Evolutionary conservation across 2,113 vertebrate species (phyloP), one percentile per base, ranked within the genome.

Genomic region (Pycnonotus jocosus): DNA sequence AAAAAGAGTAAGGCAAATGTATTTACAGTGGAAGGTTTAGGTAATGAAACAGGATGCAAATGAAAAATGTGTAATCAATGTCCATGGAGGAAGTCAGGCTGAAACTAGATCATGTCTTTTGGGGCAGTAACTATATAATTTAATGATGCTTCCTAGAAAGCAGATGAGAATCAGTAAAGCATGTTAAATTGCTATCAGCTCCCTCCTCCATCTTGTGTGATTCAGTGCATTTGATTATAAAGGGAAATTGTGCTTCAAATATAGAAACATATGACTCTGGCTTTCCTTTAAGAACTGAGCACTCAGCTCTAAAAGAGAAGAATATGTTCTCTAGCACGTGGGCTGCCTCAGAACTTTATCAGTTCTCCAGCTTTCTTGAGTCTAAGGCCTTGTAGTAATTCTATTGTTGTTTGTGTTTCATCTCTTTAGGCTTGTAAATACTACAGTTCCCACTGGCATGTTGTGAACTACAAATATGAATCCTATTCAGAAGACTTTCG

Each of bases 381-480:
- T 60, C 37, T 50, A 10, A 71, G 35, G 7, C 44, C 42, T 42
- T 56, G 53, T 45, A 47, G 38, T 93, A 92, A 92, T 88, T 95
- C 44, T 45, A 0, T 61, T 86, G 40, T 77, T 94, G 20, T 90
- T 90, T 79, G 51, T 76, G 80, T 81, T 93, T 79, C 83, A 96
- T 87, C 82, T 90, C 73, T 97, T 58, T 87, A 99, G 99, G 99
- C 99, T 97, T 99, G 99, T 97, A 98, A 98, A 97, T 99, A 99
- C 98, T 99, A 99, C 97, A 99, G 98, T 97, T 99, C 99, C 86
- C 98, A 99, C 54, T 98, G 98, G 96, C 98, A 99, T 40, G 98
- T 98, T 91, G 99, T 99, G 80, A 98, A 98, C 96, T 99, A 99
- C 97, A 99, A 98, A 95, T 99, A 99, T 65, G 99, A 99, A 58